Percentiles rank a stretch among this genome's conserved stretches.
Conservation (phyloP, 1,140 invertebrate genomes). For the Apocrypta bakeri region DNA sequence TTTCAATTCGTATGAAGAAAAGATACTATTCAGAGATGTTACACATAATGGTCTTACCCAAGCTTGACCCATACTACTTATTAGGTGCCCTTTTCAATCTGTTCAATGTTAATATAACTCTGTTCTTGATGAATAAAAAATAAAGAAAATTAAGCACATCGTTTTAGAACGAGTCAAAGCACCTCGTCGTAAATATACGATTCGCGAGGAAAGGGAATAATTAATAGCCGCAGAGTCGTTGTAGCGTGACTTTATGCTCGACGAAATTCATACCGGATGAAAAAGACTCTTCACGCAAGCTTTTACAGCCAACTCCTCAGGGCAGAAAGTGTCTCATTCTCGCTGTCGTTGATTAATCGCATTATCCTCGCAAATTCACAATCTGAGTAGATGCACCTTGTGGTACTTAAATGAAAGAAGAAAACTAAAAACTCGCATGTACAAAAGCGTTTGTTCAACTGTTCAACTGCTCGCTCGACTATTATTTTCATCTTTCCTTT, state of each 20-base stretch:
- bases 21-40: too few relatives aligned
- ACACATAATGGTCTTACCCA: neutral
- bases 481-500: conserved; percentile 13
- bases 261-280: neutral
- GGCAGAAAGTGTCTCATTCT: neutral
- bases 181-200: neutral
- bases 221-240: conserved; percentile 12
- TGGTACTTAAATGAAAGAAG: neutral
- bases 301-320: neutral
- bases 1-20: neutral
- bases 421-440: neutral
- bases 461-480: neutral
- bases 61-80: neutral
- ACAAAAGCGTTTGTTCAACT: neutral
- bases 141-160: too few relatives aligned
- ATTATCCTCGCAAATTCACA: conserved; percentile 25
- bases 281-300: neutral
- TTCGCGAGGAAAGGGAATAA: neutral
- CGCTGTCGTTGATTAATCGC: conserved; percentile 30
- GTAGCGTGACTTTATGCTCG: neutral
- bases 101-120: too few relatives aligned
- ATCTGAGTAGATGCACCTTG: neutral
- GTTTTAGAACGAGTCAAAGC: too few relatives aligned
- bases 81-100: too few relatives aligned
- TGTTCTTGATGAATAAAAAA: too few relatives aligned